phyloP scores from a whole-genome alignment of 2,888 invertebrate genomes.

The Caenorhabditis sp. region DNA sequence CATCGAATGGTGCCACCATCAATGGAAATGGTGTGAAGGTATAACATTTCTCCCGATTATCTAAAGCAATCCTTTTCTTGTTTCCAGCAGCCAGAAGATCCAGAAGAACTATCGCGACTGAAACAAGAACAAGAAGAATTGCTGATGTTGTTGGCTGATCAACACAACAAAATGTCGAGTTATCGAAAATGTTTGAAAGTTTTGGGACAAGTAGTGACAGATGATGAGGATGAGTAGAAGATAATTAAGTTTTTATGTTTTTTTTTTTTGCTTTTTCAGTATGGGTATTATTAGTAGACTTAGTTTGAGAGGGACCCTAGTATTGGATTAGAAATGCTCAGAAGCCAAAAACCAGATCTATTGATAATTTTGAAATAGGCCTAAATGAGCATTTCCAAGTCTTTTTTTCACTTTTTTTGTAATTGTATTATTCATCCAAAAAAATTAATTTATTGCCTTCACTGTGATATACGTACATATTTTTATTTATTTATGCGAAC shows the following conservation, averaged over 20 bases:
- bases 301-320: neutral
- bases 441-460: neutral
- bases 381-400: neutral
- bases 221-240: slow-evolving; percentile 63
- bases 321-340: neutral
- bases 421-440: too few relatives aligned
- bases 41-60: neutral
- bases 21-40: neutral
- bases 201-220: slow-evolving; percentile 59
- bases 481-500: neutral
- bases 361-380: too few relatives aligned
- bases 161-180: slow-evolving; percentile 79
- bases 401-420: neutral
- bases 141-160: slow-evolving; percentile 86
- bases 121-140: slow-evolving; percentile 92
- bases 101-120: slow-evolving; percentile 71
- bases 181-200: slow-evolving; percentile 55
- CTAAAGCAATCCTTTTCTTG: neutral
- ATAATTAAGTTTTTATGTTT: neutral
- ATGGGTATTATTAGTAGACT: neutral
- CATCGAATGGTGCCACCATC: neutral
- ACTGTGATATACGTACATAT: neutral
- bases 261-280: neutral
- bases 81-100: neutral
- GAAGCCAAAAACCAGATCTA: too few relatives aligned